phyloP scores from a whole-genome alignment of 2,113 vertebrate species.

The Macrotus californicus region DNA sequence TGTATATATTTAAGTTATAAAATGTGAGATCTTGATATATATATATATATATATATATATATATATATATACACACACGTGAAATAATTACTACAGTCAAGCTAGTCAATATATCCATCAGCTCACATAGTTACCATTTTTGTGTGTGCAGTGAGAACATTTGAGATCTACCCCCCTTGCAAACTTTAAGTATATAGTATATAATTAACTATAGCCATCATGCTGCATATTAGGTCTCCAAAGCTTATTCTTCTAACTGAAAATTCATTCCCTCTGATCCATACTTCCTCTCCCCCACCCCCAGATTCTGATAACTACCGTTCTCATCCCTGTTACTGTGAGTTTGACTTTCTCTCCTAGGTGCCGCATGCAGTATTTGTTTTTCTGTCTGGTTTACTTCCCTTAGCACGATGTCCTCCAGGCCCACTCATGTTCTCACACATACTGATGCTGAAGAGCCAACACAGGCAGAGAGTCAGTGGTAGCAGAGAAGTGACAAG shows the following conservation, averaged over 20 bases:
- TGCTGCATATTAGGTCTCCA: not conserved
- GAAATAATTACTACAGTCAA: not conserved
- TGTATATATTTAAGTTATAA: not conserved
- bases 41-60: not conserved
- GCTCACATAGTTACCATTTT: not conserved
- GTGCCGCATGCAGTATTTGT: no score
- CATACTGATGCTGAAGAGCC: not conserved
- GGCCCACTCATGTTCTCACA: not conserved
- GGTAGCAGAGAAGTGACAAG: not conserved
- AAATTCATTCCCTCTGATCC: not conserved
- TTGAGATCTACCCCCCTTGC: not conserved
- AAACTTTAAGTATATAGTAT: not conserved
- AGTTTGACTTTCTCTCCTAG: no score
- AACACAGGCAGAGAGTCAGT: not conserved
- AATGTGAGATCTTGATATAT: not conserved
- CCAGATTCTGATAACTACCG: not conserved
- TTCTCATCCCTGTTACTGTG: not conserved
- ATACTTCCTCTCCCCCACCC: not conserved
- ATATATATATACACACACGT: not conserved
- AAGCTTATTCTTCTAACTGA: not conserved
- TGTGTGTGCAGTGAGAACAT: not conserved
- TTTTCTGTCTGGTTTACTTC: no score
- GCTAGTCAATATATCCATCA: not conserved
- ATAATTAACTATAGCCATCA: not conserved
- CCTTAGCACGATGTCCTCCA: no score